Conservation (phyloP, 2,888 invertebrate genomes). For the Leucophenga maculata region DNA sequence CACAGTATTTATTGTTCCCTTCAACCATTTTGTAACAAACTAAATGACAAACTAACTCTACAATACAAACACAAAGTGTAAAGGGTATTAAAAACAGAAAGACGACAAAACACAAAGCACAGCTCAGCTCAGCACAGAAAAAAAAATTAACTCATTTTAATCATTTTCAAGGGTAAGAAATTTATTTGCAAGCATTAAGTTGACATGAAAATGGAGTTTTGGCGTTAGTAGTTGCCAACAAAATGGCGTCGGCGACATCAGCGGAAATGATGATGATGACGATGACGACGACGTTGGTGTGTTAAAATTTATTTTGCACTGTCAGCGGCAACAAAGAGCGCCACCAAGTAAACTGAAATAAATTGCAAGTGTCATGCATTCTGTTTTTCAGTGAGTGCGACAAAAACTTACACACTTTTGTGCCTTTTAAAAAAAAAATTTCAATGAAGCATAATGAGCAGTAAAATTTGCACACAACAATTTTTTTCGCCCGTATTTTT, state of each 20-base stretch:
- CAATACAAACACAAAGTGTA: no score
- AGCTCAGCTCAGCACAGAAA: constrained; percentile 21
- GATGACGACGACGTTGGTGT: no score
- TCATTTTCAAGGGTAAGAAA: constrained; percentile 25
- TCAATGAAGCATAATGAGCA: constrained; percentile 53
- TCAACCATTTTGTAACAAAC: no score
- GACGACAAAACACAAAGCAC: no score
- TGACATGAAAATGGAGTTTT: constrained; percentile 9
- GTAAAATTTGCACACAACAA: constrained; percentile 25
- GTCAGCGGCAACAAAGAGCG: constrained; percentile 22
- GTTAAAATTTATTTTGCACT: constrained; percentile 5
- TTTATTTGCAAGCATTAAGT: constrained; percentile 25
- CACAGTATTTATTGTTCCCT: no score
- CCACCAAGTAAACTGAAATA: constrained; percentile 34
- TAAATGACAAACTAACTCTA: no score
- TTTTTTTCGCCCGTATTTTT: background rate
- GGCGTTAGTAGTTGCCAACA: constrained; percentile 31
- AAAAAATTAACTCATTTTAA: constrained; percentile 29
- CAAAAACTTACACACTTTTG: background rate
- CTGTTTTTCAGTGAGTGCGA: constrained; percentile 38
- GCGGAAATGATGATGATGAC: no score
- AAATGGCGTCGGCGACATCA: constrained; percentile 37
- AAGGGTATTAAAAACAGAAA: constrained; percentile 24
- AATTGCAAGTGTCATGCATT: constrained; percentile 51
- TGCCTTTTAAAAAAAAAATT: constrained; percentile 22